Evolutionary conservation across 2,113 vertebrate genomes (phyloP), one percentile per base, ranked within the genome.

Genomic region (Poecile atricapillus): DNA sequence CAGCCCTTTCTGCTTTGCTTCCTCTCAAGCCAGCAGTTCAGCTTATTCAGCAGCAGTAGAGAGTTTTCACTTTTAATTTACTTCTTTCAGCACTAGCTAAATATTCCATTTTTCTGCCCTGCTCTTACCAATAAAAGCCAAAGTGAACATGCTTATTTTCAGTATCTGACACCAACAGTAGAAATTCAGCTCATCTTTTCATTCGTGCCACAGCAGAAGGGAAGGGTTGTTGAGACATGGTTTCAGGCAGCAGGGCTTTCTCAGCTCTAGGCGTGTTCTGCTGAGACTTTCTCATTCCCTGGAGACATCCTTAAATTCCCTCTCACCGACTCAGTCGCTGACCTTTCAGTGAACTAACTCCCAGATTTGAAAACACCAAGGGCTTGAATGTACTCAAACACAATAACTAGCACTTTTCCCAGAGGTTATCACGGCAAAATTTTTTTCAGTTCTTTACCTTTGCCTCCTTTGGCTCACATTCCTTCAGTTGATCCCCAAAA

Each of bases 261-360:
- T 77, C 55, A 59, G 90, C 67, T 86, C 35, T 24, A 65, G 85
- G 85, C 43, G 0, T 58, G 52, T 69, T 92, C 58, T 73, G 37
- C 9, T 71, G 52, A 91, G 82, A 85, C 27, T 60, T 83, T 65
- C 78, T 92, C n/a, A 3, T 85, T 77, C 90, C 82, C 82, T 69
- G 46, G 67, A 88, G 85, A 69, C 67, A 83, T 74, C 63, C 71
- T 80, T 65, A 76, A 76, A 93, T 35, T 94, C 46, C 20, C 37
- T 67, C 75, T 83, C 78, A 76, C 31, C n/a, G 3, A 31, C 83
- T 94, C 90, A 90, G 46, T 76, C 15, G 1, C 59, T 93, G 82
- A 91, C 75, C 88, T 92, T 85, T 53, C 90, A 73, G 90, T 85
- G 84, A 96, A 95, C 95, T 49, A 67, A 67, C 74, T 91, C 70